Percentiles rank a stretch among this genome's conserved stretches.
These are phyloP conservation scores for Eolophus roseicapilla DNA, from an alignment of 2,113 vertebrate species.

Conservation along the genomic window DNA sequence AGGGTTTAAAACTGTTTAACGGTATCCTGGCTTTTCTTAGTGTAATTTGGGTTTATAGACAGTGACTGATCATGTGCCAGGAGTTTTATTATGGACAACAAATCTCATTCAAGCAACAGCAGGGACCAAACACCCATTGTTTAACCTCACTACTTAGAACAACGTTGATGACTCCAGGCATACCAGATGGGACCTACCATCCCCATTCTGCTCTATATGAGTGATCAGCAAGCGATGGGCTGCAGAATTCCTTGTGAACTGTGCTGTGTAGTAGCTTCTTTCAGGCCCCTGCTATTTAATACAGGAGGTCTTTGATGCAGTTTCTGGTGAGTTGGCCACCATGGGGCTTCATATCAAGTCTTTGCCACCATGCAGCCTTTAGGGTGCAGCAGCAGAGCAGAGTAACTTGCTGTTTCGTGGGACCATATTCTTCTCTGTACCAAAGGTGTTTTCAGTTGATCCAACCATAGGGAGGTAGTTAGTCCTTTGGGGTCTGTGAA, in stretches of 20 bases:
- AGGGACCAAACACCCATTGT: not conserved
- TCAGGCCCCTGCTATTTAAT: not conserved
- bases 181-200: constrained; percentile 6
- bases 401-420: not conserved
- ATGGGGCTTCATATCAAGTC: not conserved
- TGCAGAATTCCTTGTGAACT: not conserved
- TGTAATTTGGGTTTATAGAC: not conserved
- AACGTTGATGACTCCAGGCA: not conserved
- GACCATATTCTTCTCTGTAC: not conserved
- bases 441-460: not conserved
- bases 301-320: not conserved
- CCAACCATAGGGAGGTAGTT: not conserved
- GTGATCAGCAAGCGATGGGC: not conserved
- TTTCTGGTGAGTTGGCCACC: not conserved
- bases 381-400: not conserved
- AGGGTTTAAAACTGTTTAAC: not conserved
- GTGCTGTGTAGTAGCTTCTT: not conserved
- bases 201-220: not conserved
- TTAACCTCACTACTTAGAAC: not conserved
- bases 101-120: not conserved
- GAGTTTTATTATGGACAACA: constrained; percentile 2
- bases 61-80: not conserved
- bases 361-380: not conserved
- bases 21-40: not conserved
- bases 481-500: not conserved